Percentiles rank a stretch among this genome's conserved stretches.
phyloP scores from a whole-genome alignment of 2,888 invertebrate genomes.

The Sesia apiformis region DNA sequence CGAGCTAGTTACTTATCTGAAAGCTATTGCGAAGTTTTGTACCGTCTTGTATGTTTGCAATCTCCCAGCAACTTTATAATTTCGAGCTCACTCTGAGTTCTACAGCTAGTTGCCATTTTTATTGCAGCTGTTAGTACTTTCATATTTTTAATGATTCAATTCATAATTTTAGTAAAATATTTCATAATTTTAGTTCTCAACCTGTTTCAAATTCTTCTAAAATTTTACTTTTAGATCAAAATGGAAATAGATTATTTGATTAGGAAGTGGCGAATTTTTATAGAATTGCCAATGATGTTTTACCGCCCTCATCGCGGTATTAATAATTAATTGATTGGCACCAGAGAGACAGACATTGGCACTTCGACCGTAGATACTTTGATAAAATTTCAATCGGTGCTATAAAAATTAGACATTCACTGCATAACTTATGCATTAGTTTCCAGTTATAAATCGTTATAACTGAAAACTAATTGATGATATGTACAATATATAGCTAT shows the following conservation, averaged over 20 bases:
- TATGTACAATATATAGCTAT: too few relatives aligned
- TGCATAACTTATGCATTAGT: not conserved
- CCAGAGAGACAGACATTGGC: not conserved
- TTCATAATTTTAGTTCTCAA: not conserved
- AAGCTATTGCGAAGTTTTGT: slow-evolving; percentile 57
- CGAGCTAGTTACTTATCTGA: slow-evolving; percentile 60
- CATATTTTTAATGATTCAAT: not conserved
- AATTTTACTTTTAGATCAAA: not conserved
- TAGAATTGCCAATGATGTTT: not conserved
- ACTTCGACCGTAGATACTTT: not conserved
- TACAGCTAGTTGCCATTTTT: not conserved
- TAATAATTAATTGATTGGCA: not conserved
- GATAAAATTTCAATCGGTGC: not conserved
- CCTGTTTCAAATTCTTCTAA: not conserved
- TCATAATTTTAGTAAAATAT: too few relatives aligned
- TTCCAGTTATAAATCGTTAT: too few relatives aligned
- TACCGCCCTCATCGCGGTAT: not conserved
- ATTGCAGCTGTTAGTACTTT: not conserved
- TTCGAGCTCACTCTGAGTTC: not conserved
- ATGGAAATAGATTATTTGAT: not conserved
- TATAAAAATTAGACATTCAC: not conserved
- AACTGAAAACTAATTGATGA: too few relatives aligned
- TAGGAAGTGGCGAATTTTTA: not conserved
- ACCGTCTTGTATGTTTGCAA: slow-evolving; percentile 41
- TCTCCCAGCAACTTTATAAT: slow-evolving; percentile 46